Conservation (phyloP, 37 sponge, comb jelly and placozoan genomes). For the Aplysina aerophoba region DNA sequence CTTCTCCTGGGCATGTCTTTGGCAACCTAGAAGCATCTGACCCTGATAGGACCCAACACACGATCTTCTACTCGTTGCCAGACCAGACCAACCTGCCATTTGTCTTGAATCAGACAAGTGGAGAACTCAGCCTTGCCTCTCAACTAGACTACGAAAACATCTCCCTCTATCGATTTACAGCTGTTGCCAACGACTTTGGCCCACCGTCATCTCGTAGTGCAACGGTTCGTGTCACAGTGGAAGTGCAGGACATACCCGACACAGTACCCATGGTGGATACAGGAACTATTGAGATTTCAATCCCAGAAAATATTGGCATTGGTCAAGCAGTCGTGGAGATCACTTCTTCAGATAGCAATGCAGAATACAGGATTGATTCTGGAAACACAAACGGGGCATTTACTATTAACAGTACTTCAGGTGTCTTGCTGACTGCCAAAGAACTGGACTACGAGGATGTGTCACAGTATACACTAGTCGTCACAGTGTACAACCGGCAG, state of each 20-base stretch:
- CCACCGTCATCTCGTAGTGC: not conserved
- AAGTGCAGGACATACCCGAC: not conserved
- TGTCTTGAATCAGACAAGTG: slow-evolving; percentile 8
- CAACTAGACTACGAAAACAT: not conserved
- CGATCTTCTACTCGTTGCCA: not conserved
- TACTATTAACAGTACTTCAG: not conserved
- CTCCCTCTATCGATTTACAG: not conserved
- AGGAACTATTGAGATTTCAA: not conserved
- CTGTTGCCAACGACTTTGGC: not conserved
- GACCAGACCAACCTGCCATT: not conserved
- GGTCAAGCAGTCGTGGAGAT: not conserved
- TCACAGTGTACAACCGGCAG: not conserved
- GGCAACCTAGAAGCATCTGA: not conserved
- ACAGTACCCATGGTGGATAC: not conserved
- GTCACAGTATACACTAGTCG: not conserved
- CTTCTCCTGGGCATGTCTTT: not conserved
- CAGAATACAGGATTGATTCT: not conserved
- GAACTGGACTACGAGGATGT: not conserved
- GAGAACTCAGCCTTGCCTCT: not conserved
- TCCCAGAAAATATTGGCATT: slow-evolving; percentile 1
- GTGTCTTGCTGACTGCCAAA: not conserved
- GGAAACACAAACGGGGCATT: not conserved
- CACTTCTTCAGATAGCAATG: not conserved
- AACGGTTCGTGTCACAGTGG: not conserved
- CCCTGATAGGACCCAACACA: not conserved